These are phyloP conservation scores for Thelaira solivaga DNA, from an alignment of 2,888 invertebrate species.

Conservation along the genomic window DNA sequence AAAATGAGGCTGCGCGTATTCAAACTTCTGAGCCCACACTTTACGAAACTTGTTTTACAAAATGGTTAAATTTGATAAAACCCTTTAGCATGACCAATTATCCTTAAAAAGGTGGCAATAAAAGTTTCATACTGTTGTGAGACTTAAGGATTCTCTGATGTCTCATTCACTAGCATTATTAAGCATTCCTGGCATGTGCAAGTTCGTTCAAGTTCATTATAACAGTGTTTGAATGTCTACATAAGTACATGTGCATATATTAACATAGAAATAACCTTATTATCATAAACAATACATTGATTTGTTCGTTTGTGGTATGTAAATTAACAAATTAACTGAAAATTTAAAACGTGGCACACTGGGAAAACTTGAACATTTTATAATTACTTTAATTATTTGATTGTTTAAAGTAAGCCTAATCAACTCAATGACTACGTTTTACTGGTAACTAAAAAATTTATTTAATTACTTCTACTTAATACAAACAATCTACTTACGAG, in stretches of 20 bases:
- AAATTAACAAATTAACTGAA: constrained; percentile 13
- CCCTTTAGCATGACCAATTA: too few relatives aligned
- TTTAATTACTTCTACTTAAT: neutral
- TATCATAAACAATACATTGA: neutral
- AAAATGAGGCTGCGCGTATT: too few relatives aligned
- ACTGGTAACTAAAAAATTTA: neutral
- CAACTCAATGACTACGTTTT: constrained; percentile 18
- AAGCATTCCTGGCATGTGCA: too few relatives aligned
- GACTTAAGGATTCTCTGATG: too few relatives aligned
- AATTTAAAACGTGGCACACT: constrained; percentile 9
- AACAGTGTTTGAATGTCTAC: too few relatives aligned
- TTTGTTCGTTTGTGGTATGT: neutral
- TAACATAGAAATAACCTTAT: neutral
- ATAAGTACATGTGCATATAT: neutral
- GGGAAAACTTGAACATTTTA: neutral
- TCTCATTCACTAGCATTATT: too few relatives aligned
- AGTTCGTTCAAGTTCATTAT: too few relatives aligned
- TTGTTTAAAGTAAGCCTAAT: constrained; percentile 20
- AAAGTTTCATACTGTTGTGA: too few relatives aligned
- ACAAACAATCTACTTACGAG: neutral
- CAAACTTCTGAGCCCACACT: too few relatives aligned
- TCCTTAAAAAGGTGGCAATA: too few relatives aligned
- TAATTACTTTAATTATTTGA: constrained; percentile 24
- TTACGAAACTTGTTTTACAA: too few relatives aligned
- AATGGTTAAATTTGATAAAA: too few relatives aligned